Evolutionary conservation across 2,888 invertebrate genomes (phyloP).

Genomic region (Lepeophtheirus nordmannii): DNA sequence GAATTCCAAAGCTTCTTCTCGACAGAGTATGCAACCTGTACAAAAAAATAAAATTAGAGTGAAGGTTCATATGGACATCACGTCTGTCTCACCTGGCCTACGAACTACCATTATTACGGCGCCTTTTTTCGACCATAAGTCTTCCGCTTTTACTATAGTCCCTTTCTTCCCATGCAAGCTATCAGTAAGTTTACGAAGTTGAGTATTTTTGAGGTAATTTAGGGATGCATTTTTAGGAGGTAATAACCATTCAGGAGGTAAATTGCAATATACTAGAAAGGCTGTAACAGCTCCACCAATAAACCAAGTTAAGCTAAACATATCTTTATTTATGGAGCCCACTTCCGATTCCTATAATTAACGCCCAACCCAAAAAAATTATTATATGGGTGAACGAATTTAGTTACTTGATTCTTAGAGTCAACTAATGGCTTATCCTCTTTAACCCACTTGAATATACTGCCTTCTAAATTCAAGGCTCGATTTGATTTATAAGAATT

Average conservation of each 20-base stretch:
- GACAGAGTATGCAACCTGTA: conserved; percentile 1
- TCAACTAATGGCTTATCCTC: conserved; percentile 25
- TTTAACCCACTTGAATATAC: conserved; percentile 27
- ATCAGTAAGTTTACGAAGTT: neutral
- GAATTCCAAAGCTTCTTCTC: conserved; percentile 34
- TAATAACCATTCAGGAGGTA: conserved; percentile 9
- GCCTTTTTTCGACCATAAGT: conserved; percentile 26
- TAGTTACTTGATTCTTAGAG: neutral
- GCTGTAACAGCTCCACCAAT: conserved; percentile 2
- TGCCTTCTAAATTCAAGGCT: conserved; percentile 25
- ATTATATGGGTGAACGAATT: conserved; percentile 25
- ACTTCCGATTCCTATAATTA: neutral
- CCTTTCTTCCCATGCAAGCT: neutral
- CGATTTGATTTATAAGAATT: neutral
- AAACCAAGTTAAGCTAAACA: neutral
- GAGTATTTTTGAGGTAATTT: neutral
- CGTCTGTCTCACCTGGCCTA: conserved; percentile 24
- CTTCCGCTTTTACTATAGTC: conserved; percentile 17
- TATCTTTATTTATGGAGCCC: neutral
- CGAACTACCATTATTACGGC: conserved; percentile 28
- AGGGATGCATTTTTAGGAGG: conserved; percentile 2
- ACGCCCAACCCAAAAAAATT: conserved; percentile 19
- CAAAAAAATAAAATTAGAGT: no score
- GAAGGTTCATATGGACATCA: neutral
- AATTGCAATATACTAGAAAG: conserved; percentile 8